A percentile compares a stretch with the other conserved stretches of the same genome.
Evolutionary conservation across 64 coral and sea anemone genomes (phyloP).

Genomic region (Dendrophyllia cribrosa): DNA sequence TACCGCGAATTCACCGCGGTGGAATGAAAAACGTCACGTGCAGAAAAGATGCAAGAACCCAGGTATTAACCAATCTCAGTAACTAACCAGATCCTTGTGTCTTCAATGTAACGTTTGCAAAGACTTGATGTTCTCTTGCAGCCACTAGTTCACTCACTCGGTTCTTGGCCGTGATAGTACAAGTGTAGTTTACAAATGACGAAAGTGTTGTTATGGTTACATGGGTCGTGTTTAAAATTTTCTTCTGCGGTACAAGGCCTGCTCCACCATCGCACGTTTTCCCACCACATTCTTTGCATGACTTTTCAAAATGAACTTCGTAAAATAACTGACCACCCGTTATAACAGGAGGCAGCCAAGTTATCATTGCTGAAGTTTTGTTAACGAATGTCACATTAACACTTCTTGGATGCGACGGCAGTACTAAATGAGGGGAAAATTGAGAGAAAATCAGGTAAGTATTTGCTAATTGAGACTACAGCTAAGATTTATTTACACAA

Average conservation of each 20-base stretch:
- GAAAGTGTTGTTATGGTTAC: neutral
- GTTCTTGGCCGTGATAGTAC: neutral
- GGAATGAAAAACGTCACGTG: no score
- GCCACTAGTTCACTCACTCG: conserved; percentile 5
- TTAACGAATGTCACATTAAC: neutral
- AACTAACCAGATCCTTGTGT: conserved; percentile 1
- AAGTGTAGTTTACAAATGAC: neutral
- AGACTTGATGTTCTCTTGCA: neutral
- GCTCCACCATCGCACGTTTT: neutral
- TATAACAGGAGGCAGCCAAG: neutral
- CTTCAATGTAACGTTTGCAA: neutral
- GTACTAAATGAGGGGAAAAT: neutral
- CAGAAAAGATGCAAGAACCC: neutral
- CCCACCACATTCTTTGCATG: neutral
- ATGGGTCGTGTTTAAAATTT: neutral
- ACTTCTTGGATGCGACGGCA: conserved; percentile 2
- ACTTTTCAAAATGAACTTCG: neutral
- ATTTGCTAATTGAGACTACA: no score
- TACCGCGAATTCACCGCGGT: no score
- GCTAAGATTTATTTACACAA: no score
- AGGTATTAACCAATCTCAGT: neutral
- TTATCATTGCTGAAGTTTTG: neutral
- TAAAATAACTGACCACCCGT: neutral
- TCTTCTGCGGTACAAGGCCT: neutral
- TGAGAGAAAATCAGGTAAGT: no score